These are phyloP conservation scores for Eugnorisma glareosa DNA, from an alignment of 2,888 invertebrate genomes.

Conservation along the genomic window DNA sequence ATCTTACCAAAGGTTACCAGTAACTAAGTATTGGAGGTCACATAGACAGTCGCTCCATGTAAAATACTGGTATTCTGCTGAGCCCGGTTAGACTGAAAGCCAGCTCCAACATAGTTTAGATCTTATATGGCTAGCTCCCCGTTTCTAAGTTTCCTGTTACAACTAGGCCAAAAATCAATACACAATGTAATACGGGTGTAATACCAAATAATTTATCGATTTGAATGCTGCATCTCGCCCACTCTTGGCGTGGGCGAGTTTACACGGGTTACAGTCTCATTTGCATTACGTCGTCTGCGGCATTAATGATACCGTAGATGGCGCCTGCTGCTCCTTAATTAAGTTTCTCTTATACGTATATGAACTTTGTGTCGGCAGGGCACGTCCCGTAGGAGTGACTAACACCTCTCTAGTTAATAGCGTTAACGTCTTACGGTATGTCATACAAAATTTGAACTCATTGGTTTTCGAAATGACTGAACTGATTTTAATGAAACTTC, in stretches of 20 bases:
- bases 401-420: too few species aligned
- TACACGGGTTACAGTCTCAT: slow-evolving; percentile 38
- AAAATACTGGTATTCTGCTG: not conserved
- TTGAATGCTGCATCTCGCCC: slow-evolving; percentile 33
- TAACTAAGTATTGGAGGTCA: not conserved
- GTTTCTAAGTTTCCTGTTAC: not conserved
- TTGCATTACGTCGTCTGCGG: slow-evolving; percentile 25
- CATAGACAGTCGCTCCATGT: not conserved
- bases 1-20: not conserved
- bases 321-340: slow-evolving; percentile 27
- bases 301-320: slow-evolving; percentile 16
- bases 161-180: slow-evolving; percentile 25
- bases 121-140: not conserved
- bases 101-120: not conserved
- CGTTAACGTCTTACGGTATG: too few species aligned
- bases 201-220: slow-evolving; percentile 45
- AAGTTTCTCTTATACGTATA: not conserved
- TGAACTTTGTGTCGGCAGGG: not conserved
- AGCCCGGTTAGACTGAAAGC: not conserved
- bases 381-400: not conserved
- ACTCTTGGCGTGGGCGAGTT: slow-evolving; percentile 37
- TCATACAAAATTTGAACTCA: too few species aligned
- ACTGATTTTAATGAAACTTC: too few species aligned
- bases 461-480: too few species aligned
- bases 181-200: slow-evolving; percentile 30